Evolutionary conservation across 2,888 invertebrate genomes (phyloP), one percentile per base, ranked within the genome.

Genomic region (Troides aeacus): DNA sequence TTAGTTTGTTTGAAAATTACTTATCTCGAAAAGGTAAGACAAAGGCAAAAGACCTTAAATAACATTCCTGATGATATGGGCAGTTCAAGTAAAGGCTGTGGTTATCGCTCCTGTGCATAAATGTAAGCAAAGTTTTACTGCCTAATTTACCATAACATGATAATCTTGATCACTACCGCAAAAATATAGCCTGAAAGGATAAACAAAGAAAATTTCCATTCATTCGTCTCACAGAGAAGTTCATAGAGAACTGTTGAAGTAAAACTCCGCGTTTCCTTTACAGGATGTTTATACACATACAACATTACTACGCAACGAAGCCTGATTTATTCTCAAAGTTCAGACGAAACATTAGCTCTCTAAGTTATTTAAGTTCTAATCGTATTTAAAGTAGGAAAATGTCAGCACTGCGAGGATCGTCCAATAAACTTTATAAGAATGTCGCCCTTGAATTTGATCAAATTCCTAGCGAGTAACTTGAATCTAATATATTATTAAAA

Each of bases 391-490:
- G 36, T 42, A 17, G 36, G n/a, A 39, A 39, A 39, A 61, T 42
- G 1, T 61, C 61, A 39, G 36, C 39, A 61, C 61, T 7, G 15
- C 39, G 18, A 10, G n/a, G 61, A n/a, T 36, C 61, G 39, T 36
- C 39, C 8, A 61, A n/a, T 50, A 61, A 61, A 42, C n/a, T 61
- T 61, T 39, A 61, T n/a, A 39, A 61, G 39, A 61, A 39, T 21
- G 7, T 59, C 30, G 30, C 30, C 59, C 12, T 58, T 58, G 23
- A 8, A 17, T 59, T 23, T 59, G 10, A 59, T 30, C 30, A 17
- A 59, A 24, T 59, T 59, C 15, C 30, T 5, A 50, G 5, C 18
- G 50, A 50, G 17, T 50, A 4, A 50, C 18, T 50, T 50, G 18
- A 18, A 50, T 50, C 8, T 8, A 39, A 39, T 39, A 10, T 39